Conservation (phyloP, 2,113 vertebrate genomes). For the Hemiscyllium ocellatum region DNA sequence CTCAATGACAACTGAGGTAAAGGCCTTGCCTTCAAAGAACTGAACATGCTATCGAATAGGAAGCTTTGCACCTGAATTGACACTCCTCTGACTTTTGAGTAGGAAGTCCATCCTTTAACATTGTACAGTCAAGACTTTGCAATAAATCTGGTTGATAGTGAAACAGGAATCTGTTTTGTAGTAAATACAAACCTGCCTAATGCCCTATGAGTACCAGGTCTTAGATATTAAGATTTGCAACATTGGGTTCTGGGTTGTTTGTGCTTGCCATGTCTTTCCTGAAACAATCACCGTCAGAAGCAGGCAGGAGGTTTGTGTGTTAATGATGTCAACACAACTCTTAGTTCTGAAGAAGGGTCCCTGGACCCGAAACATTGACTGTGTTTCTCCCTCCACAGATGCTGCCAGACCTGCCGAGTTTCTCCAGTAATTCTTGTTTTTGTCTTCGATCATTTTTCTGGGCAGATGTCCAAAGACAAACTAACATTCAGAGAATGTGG, state of each 20-base stretch:
- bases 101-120: neutral
- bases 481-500: neutral
- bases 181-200: neutral
- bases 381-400: too few species aligned
- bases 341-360: too few species aligned
- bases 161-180: neutral
- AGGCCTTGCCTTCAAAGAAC: neutral
- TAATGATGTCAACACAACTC: neutral
- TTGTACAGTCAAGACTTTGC: neutral
- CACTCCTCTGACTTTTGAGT: neutral
- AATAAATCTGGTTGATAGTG: neutral
- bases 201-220: neutral
- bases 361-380: too few species aligned
- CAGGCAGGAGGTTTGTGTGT: neutral
- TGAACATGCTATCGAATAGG: neutral
- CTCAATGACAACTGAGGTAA: neutral
- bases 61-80: neutral
- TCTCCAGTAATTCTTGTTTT: too few species aligned
- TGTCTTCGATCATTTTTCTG: neutral
- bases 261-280: neutral
- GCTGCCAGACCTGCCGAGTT: too few species aligned
- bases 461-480: neutral
- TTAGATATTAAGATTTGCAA: neutral
- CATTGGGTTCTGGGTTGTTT: neutral
- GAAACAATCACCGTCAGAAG: neutral